Evolutionary conservation across 1,140 invertebrate genomes (phyloP).

Genomic region (Chelonus insularis): DNA sequence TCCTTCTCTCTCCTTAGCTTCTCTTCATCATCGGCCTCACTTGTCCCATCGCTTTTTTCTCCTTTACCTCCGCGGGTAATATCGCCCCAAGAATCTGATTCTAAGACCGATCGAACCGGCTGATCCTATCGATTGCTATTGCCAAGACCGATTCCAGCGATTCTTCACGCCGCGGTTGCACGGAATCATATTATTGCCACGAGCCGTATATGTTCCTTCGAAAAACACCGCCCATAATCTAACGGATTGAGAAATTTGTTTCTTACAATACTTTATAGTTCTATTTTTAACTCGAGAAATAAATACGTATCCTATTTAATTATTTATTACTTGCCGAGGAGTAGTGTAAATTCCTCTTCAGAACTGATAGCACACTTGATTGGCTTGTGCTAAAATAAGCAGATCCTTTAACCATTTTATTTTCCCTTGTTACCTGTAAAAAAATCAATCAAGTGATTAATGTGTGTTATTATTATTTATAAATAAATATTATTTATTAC

Average conservation of each 20-base stretch:
- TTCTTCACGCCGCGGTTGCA: constrained; percentile 16
- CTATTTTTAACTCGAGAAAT: not conserved
- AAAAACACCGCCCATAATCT: constrained; percentile 9
- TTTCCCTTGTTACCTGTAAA: too few species aligned
- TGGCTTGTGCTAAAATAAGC: too few species aligned
- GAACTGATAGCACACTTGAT: too few species aligned
- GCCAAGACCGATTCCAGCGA: constrained; percentile 24
- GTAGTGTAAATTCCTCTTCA: too few species aligned
- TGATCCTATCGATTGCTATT: constrained; percentile 31
- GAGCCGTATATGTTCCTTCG: not conserved
- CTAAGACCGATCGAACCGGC: constrained; percentile 28
- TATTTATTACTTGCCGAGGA: too few species aligned
- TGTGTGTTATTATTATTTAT: too few species aligned
- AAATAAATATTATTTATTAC: too few species aligned
- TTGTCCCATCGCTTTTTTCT: not conserved
- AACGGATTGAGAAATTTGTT: constrained; percentile 17
- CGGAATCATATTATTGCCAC: constrained; percentile 7
- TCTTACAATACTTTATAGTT: not conserved
- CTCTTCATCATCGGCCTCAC: constrained; percentile 13
- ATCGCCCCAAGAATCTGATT: constrained; percentile 35
- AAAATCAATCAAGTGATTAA: too few species aligned
- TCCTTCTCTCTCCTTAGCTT: constrained; percentile 31
- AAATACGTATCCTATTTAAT: not conserved
- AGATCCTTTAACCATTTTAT: too few species aligned
- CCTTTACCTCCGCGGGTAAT: constrained; percentile 17